Base-by-base conservation (phyloP, 2,797 vertebrate genomes). In the Hyperoplus immaculatus region DNA sequence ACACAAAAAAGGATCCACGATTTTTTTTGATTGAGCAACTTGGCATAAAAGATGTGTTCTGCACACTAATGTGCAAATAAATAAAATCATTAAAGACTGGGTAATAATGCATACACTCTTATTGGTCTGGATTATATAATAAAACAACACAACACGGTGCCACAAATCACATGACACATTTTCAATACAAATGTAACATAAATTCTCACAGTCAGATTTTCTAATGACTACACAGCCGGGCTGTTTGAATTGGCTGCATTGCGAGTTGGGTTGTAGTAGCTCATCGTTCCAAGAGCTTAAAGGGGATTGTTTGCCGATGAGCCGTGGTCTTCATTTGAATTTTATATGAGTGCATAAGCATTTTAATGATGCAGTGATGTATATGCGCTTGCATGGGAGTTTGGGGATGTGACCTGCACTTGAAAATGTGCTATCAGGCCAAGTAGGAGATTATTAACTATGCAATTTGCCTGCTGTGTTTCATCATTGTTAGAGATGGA, bases 281-380 rank as follows among this genome's bases (percentile, higher is more conserved):
- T 61, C 47, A 39, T 6, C 9, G 12, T 14, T 57, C 12, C n/a
- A 42, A 58, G 6, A 53, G 29, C 39, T 76, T 18, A 21, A 10
- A 46, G 29, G 59, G 51, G 46, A 21, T 81, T 45, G 66, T 72
- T 47, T 55, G 46, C 72, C 68, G 46, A 70, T 49, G 65, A 70
- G 14, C 60, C 41, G 29, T 41, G 64, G 38, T 41, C 38, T 13
- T 54, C 13, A 51, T 58, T 51, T 51, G 16, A 36, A 68, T 46
- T 67, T n/a, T 51, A 75, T 14, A 53, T 6, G 21, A 38, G 21
- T n/a, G 49, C 57, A 46, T 15, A 12, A 13, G 55, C 12, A 58
- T 42, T 36, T 12, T 4, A 66, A 60, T 56, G 38, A 67, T 15
- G 46, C 39, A 18, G n/a, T 43, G n/a, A 61, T 62, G 16, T 42